These are phyloP conservation scores for Poecilobothrus nobilitatus DNA, from an alignment of 2,888 invertebrate species.

Conservation along the genomic window DNA sequence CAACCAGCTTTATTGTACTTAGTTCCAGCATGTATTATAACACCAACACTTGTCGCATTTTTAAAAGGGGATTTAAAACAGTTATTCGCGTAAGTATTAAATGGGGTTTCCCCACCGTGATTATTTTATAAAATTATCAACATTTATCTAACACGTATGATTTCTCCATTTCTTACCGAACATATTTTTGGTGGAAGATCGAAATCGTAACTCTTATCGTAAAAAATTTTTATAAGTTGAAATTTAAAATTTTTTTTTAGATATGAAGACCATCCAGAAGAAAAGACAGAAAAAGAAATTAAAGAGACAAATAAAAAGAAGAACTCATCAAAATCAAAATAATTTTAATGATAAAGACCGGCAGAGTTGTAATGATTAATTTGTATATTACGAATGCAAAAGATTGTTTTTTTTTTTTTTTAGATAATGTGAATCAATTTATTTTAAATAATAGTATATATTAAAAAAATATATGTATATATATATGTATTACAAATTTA, in stretches of 20 bases:
- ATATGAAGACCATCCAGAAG: constrained; percentile 61
- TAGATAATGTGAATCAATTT: not conserved
- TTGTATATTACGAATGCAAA: not conserved
- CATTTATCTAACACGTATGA: not conserved
- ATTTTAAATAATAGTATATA: not conserved
- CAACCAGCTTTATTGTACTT: constrained; percentile 96
- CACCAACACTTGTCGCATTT: constrained; percentile 80
- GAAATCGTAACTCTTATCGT: too few relatives aligned
- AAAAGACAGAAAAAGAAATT: constrained; percentile 44
- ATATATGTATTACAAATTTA: not conserved
- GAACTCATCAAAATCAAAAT: constrained; percentile 41
- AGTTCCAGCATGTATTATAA: constrained; percentile 90
- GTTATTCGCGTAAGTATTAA: constrained; percentile 71
- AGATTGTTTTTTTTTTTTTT: not conserved
- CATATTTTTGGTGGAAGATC: too few relatives aligned
- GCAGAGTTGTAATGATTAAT: not conserved
- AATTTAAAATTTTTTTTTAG: constrained; percentile 38
- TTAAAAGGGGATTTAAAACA: constrained; percentile 83
- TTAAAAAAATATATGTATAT: not conserved
- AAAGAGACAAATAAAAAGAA: constrained; percentile 40
- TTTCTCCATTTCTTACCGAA: not conserved
- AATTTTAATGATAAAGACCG: constrained; percentile 20
- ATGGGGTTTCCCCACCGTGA: not conserved
- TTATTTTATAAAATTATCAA: not conserved
- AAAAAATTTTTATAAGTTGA: not conserved